Evolutionary conservation across 2,888 invertebrate species (phyloP).

Genomic region (Drosophila crucigera): DNA sequence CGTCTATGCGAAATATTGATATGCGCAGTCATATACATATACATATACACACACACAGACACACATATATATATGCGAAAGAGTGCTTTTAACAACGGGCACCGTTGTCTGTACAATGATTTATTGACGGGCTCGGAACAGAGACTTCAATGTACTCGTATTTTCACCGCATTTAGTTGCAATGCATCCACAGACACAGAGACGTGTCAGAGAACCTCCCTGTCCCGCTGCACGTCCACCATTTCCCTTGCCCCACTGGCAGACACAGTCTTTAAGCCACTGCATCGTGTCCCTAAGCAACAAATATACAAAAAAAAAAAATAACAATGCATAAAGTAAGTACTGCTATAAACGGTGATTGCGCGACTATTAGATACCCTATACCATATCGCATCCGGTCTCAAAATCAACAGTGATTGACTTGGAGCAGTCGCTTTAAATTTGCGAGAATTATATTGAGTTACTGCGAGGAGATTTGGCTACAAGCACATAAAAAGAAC

Average conservation of each 20-base stretch:
- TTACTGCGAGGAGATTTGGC: no score
- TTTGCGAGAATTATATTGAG: not conserved
- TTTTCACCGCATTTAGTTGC: conserved; percentile 66
- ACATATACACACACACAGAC: conserved; percentile 3
- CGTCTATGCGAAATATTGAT: conserved; percentile 78
- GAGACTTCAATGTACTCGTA: conserved; percentile 57
- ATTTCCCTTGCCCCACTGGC: not conserved
- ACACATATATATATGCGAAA: conserved; percentile 14
- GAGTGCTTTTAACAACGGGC: conserved; percentile 73
- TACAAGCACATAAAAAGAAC: not conserved
- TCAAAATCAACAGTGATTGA: not conserved
- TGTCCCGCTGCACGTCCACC: not conserved
- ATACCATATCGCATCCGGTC: not conserved
- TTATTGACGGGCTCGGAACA: conserved; percentile 69
- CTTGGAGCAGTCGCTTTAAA: not conserved
- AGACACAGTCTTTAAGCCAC: conserved; percentile 22
- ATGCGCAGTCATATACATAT: conserved; percentile 62
- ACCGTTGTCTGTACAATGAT: conserved; percentile 73
- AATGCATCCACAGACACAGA: conserved; percentile 45
- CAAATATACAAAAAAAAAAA: conserved; percentile 1
- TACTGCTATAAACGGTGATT: not conserved
- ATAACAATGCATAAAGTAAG: conserved; percentile 6
- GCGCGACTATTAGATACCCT: conserved; percentile 11
- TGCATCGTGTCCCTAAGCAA: conserved; percentile 9
- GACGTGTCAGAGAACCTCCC: conserved; percentile 1